Evolutionary conservation across 2,113 vertebrate species (phyloP).

Genomic region (Gasterosteus aculeatus): DNA sequence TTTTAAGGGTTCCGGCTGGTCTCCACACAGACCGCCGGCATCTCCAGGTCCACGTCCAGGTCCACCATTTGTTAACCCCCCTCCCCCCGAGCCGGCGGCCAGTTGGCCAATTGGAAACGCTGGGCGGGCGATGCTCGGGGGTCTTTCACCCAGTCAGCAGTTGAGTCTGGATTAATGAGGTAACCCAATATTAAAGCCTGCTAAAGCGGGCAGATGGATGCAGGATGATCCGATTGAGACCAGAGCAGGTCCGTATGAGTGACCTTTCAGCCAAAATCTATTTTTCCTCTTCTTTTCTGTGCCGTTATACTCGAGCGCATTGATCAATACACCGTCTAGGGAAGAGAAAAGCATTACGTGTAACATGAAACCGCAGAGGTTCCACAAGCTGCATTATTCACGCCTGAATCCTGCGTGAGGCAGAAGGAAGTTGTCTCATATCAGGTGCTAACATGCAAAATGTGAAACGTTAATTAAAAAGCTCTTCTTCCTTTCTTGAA

Average conservation of each 20-base stretch:
- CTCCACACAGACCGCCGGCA: not conserved
- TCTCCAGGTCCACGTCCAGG: not conserved
- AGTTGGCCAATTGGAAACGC: too few species aligned
- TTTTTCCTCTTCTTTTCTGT: conserved; percentile 38
- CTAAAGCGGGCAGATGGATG: conserved; percentile 39
- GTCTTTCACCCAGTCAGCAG: not conserved
- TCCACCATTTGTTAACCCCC: too few species aligned
- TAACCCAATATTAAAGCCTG: not conserved
- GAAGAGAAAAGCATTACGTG: conserved; percentile 22
- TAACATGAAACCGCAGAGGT: conserved; percentile 55
- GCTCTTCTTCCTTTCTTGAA: too few species aligned
- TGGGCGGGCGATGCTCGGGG: not conserved
- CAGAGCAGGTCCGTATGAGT: conserved; percentile 19
- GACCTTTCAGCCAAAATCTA: conserved; percentile 34
- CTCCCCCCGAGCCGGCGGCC: too few species aligned
- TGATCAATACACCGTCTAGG: conserved; percentile 53
- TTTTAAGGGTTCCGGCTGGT: too few species aligned
- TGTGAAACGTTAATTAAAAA: not conserved
- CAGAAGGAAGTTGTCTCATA: not conserved
- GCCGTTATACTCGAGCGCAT: conserved; percentile 21
- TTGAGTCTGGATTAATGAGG: not conserved
- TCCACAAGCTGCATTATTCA: not conserved
- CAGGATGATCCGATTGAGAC: conserved; percentile 49
- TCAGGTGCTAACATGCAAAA: not conserved
- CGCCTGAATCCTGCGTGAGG: not conserved